Conservation (phyloP, 2,888 invertebrate genomes). For the Chrysolina oricalcia region DNA sequence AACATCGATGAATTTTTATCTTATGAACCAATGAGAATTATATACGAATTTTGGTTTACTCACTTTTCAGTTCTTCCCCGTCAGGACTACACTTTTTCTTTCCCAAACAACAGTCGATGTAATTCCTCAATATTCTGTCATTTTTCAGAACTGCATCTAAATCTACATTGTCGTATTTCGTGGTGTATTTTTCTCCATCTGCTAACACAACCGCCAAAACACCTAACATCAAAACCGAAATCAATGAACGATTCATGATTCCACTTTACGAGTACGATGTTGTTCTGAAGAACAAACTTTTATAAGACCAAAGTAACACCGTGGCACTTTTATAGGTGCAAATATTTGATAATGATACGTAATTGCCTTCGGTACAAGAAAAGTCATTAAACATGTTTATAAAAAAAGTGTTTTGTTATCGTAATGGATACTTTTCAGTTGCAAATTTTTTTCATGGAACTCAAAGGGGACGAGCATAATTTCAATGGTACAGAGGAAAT, state of each 20-base stretch:
- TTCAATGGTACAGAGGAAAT: no score
- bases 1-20: no score
- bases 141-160: conserved; percentile 79
- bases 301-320: background rate
- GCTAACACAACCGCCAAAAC: conserved; percentile 34
- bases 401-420: background rate
- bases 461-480: background rate
- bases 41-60: conserved; percentile 61
- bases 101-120: conserved; percentile 79
- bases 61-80: conserved; percentile 81
- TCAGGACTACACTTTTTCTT: conserved; percentile 80
- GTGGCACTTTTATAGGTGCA: background rate
- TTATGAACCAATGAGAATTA: no score
- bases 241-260: conserved; percentile 31
- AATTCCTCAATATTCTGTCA: conserved; percentile 77
- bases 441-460: background rate
- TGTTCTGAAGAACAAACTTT: background rate
- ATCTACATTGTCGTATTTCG: conserved; percentile 81
- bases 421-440: background rate
- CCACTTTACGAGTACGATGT: background rate
- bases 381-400: conserved; percentile 28
- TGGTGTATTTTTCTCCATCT: conserved; percentile 65
- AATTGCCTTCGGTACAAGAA: conserved; percentile 22
- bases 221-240: conserved; percentile 23
- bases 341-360: background rate